Base-by-base conservation (phyloP, 2,797 vertebrate species). In the Loris lydekkerianus region DNA sequence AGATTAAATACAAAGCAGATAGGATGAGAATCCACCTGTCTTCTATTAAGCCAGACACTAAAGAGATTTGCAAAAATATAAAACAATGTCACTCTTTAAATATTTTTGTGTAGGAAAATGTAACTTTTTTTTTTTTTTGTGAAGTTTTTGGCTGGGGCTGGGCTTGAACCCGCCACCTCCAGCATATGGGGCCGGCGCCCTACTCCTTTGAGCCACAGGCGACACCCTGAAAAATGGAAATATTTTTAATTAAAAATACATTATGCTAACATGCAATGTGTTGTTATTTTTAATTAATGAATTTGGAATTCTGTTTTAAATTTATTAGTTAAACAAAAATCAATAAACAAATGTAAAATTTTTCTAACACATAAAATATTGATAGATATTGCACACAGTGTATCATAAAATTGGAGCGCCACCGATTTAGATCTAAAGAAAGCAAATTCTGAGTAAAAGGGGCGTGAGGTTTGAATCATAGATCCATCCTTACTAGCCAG, bases 61-160 rank as follows among this genome's bases (percentile, higher is more conserved):
- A 76, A 76, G 43, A 49, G 27, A 76, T 31, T 49, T 49, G 43
- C 17, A 76, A 49, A 76, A 31, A 29, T 49, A 49, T 21, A 60
- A 96, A 97, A 73, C n/a, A 83, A 13, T 90, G 58, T 46, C 43
- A 82, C 58, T 93, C 7, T 94, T 77, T 46, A 76, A 85, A 63
- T 92, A 87, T 83, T 88, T 97, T 80, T 67, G 65, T 67, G 49
- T 92, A 25, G 58, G 37, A 72, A 88, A 78, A 77, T 56, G 13
- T 17, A 61, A 10, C 15, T 65, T 65, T 61, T 87, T 82, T 40
- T 40, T 40, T 40, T 40, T 40, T 5, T 40, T 40, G 34, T 40
- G 40, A 3, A 40, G 40, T 40, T 40, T 40, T 40, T 40, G 40
- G 40, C 40, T 5, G 5, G 40, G 40, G 40, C 40, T 5, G 40